Base-by-base conservation (phyloP, 2,113 vertebrate species). In the Lates calcarifer region DNA sequence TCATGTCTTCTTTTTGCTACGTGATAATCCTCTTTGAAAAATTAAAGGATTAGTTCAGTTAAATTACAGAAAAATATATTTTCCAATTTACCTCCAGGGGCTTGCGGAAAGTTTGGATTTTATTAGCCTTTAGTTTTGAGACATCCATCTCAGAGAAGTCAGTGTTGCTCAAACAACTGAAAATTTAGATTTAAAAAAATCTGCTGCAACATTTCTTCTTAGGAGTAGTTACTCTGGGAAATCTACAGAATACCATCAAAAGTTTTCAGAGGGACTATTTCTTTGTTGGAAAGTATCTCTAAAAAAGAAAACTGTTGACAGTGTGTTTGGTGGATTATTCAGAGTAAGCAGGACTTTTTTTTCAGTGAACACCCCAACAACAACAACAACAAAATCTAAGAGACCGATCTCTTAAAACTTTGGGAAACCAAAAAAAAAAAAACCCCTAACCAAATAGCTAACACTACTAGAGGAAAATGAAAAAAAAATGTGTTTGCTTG, bases 161-260 rank as follows among this genome's bases (percentile, higher is more conserved):
- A 37, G n/a, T 39, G 18, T 20, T 47, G 15, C 58, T 49, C 9
- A 39, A 61, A 63, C 7, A 64, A 66, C 22, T 33, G 11, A 74
- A 66, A 37, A 53, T 61, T 3, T 41, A 22, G 15, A 56, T 15
- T 37, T 39, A 5, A 18, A 67, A 65, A 67, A 45, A 15, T 53
- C 17, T 17, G 55, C 29, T 8, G 39, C n/a, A 57, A 31, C 6
- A 63, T 15, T 1, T 35, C 65, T 56, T 70, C 33, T 14, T 14
- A 20, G 35, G 24, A 31, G 61, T 26, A 22, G 15, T 60, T 45
- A 11, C 9, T 47, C 17, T 39, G 35, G 37, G 28, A 76, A 61
- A 71, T 53, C 24, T 26, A 60, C 39, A 58, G 17, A 51, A 37
- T 18, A 51, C 49, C 74, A 64, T 63, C 14, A 51, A 66, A n/a